Evolutionary conservation across 2,888 invertebrate species (phyloP), one percentile per base, ranked within the genome.

Genomic region (Drosophila infuscata): DNA sequence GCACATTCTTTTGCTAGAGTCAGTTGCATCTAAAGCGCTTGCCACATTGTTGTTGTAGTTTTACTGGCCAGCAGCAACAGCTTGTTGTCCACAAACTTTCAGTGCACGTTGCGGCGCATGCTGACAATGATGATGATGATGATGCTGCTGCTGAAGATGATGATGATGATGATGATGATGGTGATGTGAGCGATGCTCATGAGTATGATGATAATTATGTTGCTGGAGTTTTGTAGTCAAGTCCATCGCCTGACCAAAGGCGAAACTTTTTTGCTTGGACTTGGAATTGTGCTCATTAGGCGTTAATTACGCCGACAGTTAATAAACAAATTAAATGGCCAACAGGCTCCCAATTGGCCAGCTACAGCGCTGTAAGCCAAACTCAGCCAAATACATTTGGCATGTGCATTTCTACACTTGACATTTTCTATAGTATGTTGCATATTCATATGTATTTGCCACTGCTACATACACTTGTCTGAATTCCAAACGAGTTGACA

Each of bases 401-500:
- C 80, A 58, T 81, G 69, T 76, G 73, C 54, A 70, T 74, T 64
- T 81, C 54, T 51, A 56, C 74, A 54, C 68, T 67, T 74, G 70
- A 70, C 63, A 68, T 66, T 73, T 49, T 72, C 38, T 64, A 30
- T 60, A 57, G 8, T n/a, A 32, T 17, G 2, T 2, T 54, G 12
- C 35, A 7, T 46, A 4, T 52, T 29, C 51, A 41, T 46, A 8
- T 57, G 38, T 62, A 63, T 78, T 51, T 64, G 69, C 9, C 63
- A 35, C 59, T 67, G 46, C 25, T 46, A 57, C 64, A 74, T 78
- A 68, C 69, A 73, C 70, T 74, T 73, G 81, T 80, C 54, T 74
- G 66, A 80, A 80, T 76, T 76, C 62, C 81, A 76, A 76, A 74
- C 68, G 70, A 82, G 89, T 88, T 90, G 90, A 90, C 90, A 90